A percentile compares a stretch with the other conserved stretches of the same genome.
Conservation (phyloP, 2,797 vertebrate genomes). For the Gadopsis marmoratus region DNA sequence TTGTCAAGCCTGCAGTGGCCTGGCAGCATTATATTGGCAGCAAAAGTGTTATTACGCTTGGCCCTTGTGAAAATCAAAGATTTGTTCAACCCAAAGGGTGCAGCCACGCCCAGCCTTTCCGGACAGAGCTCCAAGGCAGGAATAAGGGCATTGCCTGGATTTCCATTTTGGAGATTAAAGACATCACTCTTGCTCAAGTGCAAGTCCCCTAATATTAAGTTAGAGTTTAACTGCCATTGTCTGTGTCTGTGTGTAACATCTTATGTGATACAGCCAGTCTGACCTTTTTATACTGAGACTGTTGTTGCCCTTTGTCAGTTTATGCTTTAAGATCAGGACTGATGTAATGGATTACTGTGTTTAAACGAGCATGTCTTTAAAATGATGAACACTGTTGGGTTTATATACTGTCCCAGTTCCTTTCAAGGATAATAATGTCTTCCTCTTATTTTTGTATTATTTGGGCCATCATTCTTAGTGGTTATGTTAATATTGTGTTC, state of each 20-base stretch:
- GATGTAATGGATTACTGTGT: no score
- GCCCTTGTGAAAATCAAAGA: slow-evolving; percentile 59
- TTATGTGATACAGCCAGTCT: neutral
- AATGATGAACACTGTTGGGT: neutral
- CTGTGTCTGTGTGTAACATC: neutral
- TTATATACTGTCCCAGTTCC: neutral
- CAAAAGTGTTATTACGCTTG: slow-evolving; percentile 51
- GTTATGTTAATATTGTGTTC: neutral
- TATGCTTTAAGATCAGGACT: neutral
- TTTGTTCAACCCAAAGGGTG: slow-evolving; percentile 46
- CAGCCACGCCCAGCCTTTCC: slow-evolving; percentile 12
- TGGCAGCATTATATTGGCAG: slow-evolving; percentile 44
- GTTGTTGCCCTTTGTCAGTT: neutral
- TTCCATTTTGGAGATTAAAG: slow-evolving; percentile 64
- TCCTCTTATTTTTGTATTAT: no score
- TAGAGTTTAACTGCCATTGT: neutral
- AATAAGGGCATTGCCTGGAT: slow-evolving; percentile 44
- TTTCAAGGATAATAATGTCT: neutral
- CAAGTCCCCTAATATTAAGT: neutral
- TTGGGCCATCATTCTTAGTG: neutral
- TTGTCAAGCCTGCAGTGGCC: slow-evolving; percentile 29
- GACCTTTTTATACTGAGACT: neutral
- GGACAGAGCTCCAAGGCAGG: slow-evolving; percentile 21
- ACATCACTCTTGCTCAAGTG: slow-evolving; percentile 58
- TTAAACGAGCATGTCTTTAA: neutral